Percentiles rank a stretch among this genome's conserved stretches.
Conservation (phyloP, 1,140 invertebrate species). For the Penaeus indicus region DNA sequence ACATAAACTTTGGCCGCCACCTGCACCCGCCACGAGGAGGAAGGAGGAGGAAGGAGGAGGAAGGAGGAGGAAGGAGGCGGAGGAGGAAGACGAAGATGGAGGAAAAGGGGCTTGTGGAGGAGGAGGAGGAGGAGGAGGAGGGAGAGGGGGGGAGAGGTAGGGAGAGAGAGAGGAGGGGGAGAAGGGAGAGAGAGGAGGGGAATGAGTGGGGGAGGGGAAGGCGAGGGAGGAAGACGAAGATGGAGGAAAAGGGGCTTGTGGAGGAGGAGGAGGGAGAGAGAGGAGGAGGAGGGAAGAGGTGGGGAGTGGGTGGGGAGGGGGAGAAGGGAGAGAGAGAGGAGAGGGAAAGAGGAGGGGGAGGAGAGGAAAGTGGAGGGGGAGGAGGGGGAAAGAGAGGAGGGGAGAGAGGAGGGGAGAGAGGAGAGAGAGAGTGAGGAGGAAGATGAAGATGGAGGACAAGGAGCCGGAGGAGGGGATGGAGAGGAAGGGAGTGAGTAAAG, state of each 20-base stretch:
- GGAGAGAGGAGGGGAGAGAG: not conserved
- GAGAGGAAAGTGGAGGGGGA: too few relatives aligned
- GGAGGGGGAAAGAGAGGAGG: not conserved
- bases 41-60: constrained; percentile 28
- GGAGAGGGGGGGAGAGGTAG: not conserved
- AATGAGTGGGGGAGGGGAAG: not conserved
- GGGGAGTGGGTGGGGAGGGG: not conserved
- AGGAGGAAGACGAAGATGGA: not conserved
- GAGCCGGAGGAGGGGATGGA: not conserved
- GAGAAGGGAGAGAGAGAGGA: not conserved
- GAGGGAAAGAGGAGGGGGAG: not conserved
- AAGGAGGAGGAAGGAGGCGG: constrained; percentile 5
- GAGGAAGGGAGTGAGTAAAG: not conserved
- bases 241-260: not conserved
- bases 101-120: not conserved
- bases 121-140: not conserved
- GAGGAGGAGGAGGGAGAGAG: not conserved
- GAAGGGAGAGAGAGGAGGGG: not conserved
- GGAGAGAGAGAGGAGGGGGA: not conserved
- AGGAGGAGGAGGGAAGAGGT: not conserved
- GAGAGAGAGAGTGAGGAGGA: not conserved
- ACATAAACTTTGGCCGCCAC: constrained; percentile 3
- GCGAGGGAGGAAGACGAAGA: not conserved
- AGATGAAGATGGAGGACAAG: not conserved
- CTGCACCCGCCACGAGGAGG: not conserved